Evolutionary conservation across 2,113 vertebrate species (phyloP), one percentile per base, ranked within the genome.

Genomic region (Protobothrops flavoviridis): DNA sequence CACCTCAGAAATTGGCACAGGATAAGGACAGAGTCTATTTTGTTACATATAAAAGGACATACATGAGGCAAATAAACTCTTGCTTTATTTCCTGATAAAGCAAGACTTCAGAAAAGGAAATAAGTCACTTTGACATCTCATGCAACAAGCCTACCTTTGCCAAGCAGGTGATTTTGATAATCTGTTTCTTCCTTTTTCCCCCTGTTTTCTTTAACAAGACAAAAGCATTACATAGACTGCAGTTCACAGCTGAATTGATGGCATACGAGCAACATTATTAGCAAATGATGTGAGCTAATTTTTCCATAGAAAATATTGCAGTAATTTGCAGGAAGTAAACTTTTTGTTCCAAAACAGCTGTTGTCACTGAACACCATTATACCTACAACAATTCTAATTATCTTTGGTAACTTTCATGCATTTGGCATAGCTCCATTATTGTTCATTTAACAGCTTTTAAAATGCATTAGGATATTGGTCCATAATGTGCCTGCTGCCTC

Each of bases 361-460:
- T 98, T 98, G 97, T 98, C 98, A 98, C 96, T 97, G 98, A 98
- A 95, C 97, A 97, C 97, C 91, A 98, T 98, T 98, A 96, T 98
- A 98, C 96, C 97, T 98, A 97, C 96, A 98, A 98, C 98, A 98
- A 98, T 98, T 98, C 98, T 97, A 97, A 98, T 98, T 96, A 98
- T 98, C 98, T 98, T 97, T 97, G 97, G 97, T 98, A 98, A 97
- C 98, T 98, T 97, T 98, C 97, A 98, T 48, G 97, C 95, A 92
- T 97, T 95, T 98, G 98, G 98, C 98, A 96, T 74, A 1, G 93
- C 92, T 98, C 98, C 98, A 98, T 98, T 97, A 98, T 98, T 98
- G 98, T 98, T 98, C 97, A 97, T 96, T 97, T 98, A 98, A 98
- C 98, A 97, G 98, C 97, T 98, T 98, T 98, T 98, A 97, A 98